Evolutionary conservation across 2,888 invertebrate genomes (phyloP).

Genomic region (Onchidella celtica): DNA sequence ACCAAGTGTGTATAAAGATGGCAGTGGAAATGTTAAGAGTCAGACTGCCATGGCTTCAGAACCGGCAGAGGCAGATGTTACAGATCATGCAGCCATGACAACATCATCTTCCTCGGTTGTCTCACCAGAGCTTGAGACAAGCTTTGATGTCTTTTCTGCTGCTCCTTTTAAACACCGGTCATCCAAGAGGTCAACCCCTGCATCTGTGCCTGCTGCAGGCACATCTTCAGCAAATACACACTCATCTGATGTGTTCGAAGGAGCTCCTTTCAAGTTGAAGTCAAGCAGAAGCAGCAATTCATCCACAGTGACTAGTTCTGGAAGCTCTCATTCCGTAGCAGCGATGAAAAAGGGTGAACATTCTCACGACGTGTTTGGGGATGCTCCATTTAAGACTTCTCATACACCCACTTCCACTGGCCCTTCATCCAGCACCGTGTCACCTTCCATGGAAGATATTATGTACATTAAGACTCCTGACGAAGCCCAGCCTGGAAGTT

Average conservation of each 20-base stretch:
- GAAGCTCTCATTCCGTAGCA: slow-evolving; percentile 40
- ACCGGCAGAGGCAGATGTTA: slow-evolving; percentile 44
- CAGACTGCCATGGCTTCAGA: slow-evolving; percentile 36
- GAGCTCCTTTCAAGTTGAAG: slow-evolving; percentile 74
- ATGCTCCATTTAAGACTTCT: slow-evolving; percentile 71
- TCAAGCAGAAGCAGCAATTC: slow-evolving; percentile 46
- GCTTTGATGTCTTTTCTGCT: slow-evolving; percentile 75
- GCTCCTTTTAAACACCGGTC: slow-evolving; percentile 76
- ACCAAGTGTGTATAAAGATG: background rate
- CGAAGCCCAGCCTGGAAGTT: slow-evolving; percentile 54
- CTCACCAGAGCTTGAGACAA: slow-evolving; percentile 54
- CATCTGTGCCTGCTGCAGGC: slow-evolving; percentile 49
- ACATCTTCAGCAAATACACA: slow-evolving; percentile 57
- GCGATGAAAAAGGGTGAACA: slow-evolving; percentile 27
- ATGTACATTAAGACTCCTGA: slow-evolving; percentile 54
- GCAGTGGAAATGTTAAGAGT: background rate
- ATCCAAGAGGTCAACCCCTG: slow-evolving; percentile 59
- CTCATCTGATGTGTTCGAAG: slow-evolving; percentile 73
- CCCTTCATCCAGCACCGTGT: slow-evolving; percentile 58
- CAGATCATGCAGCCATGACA: slow-evolving; percentile 50
- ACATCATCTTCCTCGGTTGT: slow-evolving; percentile 51
- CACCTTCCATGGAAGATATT: slow-evolving; percentile 51
- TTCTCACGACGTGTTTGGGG: slow-evolving; percentile 69
- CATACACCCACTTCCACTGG: slow-evolving; percentile 58
- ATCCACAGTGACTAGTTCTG: slow-evolving; percentile 42